Evolutionary conservation across 1,140 invertebrate species (phyloP).

Genomic region (Ruditapes philippinarum): DNA sequence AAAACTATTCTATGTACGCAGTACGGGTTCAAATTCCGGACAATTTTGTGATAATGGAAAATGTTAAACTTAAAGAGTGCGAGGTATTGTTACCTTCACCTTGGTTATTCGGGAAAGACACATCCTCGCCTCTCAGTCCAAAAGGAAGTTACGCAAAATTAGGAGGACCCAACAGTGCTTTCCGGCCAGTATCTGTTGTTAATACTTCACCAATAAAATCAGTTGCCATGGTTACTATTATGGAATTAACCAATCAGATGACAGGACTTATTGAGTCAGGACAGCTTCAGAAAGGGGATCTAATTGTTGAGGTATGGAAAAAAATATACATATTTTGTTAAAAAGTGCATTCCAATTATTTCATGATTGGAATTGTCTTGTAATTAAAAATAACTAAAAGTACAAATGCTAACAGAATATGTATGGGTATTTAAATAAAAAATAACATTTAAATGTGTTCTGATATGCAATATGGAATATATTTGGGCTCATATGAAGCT

Average conservation of each 20-base stretch:
- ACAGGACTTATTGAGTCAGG: constrained; percentile 26
- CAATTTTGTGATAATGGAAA: constrained; percentile 51
- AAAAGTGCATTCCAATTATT: no score
- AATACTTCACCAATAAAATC: constrained; percentile 38
- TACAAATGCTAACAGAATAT: no score
- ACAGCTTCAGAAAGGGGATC: constrained; percentile 56
- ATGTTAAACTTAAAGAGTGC: constrained; percentile 57
- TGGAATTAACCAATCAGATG: constrained; percentile 50
- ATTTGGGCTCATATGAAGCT: no score
- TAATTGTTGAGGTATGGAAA: constrained; percentile 65
- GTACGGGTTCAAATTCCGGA: constrained; percentile 51
- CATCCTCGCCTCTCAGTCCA: constrained; percentile 22
- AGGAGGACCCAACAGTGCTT: constrained; percentile 61
- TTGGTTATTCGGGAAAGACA: constrained; percentile 30
- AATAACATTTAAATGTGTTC: no score
- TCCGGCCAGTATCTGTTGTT: constrained; percentile 43
- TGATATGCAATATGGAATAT: no score
- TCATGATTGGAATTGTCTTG: no score
- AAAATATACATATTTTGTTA: no score
- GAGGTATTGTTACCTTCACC: constrained; percentile 56
- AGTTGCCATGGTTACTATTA: constrained; percentile 62
- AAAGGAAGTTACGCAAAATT: constrained; percentile 63
- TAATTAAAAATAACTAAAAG: no score
- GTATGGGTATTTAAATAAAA: no score
- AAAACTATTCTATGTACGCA: constrained; percentile 59